Evolutionary conservation across 2,888 invertebrate species (phyloP).

Genomic region (Campoplex capitator): DNA sequence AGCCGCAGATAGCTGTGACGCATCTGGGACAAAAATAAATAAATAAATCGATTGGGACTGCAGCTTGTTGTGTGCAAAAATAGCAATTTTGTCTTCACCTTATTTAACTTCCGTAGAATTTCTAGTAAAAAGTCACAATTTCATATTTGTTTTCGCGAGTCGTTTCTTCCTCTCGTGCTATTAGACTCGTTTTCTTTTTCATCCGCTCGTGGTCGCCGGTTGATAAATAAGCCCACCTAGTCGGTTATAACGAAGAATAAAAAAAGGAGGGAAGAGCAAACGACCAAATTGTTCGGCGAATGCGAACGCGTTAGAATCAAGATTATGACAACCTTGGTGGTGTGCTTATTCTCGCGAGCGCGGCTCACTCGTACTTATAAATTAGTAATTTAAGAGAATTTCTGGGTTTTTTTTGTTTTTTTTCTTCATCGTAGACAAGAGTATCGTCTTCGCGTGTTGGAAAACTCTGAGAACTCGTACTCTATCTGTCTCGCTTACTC

Average conservation of each 20-base stretch:
- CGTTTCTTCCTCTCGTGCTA: neutral
- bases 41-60: neutral
- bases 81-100: neutral
- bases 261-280: conserved; percentile 56
- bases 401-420: conserved; percentile 66
- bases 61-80: neutral
- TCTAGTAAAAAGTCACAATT: conserved; percentile 3
- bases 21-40: neutral
- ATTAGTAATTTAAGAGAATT: conserved; percentile 84
- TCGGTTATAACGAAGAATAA: conserved; percentile 51
- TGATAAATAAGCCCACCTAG: conserved; percentile 84
- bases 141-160: neutral
- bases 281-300: conserved; percentile 78
- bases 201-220: conserved; percentile 26
- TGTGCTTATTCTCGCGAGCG: conserved; percentile 55
- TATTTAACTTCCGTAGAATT: conserved; percentile 40
- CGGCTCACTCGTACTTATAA: conserved; percentile 78
- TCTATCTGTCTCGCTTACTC: conserved; percentile 28
- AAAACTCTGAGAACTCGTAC: conserved; percentile 60
- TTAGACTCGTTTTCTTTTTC: conserved; percentile 34
- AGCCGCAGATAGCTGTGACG: neutral
- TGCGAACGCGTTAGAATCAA: conserved; percentile 81
- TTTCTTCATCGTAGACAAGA: conserved; percentile 34
- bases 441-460: conserved; percentile 62
- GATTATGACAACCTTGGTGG: conserved; percentile 81